These are phyloP conservation scores for Cephalopholis sonnerati DNA, from an alignment of 2,113 vertebrate species.

Conservation along the genomic window DNA sequence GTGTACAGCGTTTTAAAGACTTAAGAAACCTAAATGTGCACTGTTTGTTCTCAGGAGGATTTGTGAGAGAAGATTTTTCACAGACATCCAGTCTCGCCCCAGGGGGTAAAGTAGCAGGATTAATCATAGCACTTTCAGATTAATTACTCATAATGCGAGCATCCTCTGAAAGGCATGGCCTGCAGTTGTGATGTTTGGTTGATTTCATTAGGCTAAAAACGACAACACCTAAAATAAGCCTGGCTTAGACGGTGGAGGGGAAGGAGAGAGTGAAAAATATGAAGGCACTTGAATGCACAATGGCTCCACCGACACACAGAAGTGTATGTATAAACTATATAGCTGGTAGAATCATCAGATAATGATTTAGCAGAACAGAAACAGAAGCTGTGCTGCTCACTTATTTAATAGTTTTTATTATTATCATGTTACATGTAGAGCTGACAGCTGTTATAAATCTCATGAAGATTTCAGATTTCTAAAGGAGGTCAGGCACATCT, in stretches of 20 bases:
- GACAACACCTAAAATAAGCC: constrained; percentile 84
- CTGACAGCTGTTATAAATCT: neutral
- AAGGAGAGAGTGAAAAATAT: constrained; percentile 34
- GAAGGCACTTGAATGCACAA: constrained; percentile 10
- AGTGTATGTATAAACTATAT: neutral
- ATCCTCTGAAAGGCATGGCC: constrained; percentile 85
- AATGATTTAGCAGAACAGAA: constrained; percentile 9
- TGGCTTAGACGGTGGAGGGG: constrained; percentile 48
- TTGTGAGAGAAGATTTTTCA: constrained; percentile 70
- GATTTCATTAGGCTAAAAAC: constrained; percentile 87
- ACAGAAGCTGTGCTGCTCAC: neutral
- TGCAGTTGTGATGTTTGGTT: constrained; percentile 84
- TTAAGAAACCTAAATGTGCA: constrained; percentile 71
- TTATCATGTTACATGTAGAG: neutral
- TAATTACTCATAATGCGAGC: constrained; percentile 88
- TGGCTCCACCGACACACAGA: neutral
- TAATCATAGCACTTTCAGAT: constrained; percentile 88
- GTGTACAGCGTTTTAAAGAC: constrained; percentile 62
- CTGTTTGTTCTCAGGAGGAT: constrained; percentile 76
- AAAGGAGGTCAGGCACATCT: constrained; percentile 9
- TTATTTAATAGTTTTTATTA: neutral
- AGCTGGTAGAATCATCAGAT: neutral
- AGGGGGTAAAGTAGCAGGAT: constrained; percentile 82
- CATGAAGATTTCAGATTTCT: constrained; percentile 16
- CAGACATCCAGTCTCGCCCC: constrained; percentile 80